phyloP scores from a whole-genome alignment of 2,113 vertebrate genomes.

The Thalassarche chlororhynchos region DNA sequence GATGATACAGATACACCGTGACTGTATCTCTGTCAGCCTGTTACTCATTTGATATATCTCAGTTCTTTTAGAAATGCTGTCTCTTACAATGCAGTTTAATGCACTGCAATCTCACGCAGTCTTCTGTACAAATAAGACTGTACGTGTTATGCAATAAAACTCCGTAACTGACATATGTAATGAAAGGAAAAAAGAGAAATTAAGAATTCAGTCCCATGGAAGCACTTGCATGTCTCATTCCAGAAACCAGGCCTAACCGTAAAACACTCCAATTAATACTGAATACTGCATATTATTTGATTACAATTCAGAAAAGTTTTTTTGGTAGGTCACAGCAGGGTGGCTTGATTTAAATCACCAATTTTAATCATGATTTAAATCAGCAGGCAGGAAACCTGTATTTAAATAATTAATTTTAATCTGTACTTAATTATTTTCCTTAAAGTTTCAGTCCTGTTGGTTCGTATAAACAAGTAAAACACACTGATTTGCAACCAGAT shows the following conservation, averaged over 20 bases:
- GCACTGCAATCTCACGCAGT: neutral
- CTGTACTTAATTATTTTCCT: conserved; percentile 13
- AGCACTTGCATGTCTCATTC: neutral
- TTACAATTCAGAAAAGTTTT: conserved; percentile 39
- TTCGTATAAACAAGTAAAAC: neutral
- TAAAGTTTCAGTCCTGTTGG: neutral
- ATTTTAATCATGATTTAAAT: conserved; percentile 19
- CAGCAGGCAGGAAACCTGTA: conserved; percentile 4
- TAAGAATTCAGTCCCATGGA: neutral
- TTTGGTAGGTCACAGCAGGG: conserved; percentile 17
- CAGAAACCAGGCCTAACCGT: neutral
- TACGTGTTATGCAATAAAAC: neutral
- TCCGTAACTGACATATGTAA: neutral
- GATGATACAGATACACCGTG: neutral
- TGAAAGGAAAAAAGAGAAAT: conserved; percentile 6
- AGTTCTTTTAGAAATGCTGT: neutral
- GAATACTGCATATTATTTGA: conserved; percentile 1
- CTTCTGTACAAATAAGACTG: neutral
- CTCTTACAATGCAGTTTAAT: neutral
- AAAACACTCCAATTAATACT: neutral
- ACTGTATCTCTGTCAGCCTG: neutral
- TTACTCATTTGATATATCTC: neutral
- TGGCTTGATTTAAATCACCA: conserved; percentile 4
- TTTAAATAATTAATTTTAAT: conserved; percentile 51
- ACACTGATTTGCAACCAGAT: neutral